Evolutionary conservation across 2,888 invertebrate species (phyloP).

Genomic region (Stenchaetothrips biformis): DNA sequence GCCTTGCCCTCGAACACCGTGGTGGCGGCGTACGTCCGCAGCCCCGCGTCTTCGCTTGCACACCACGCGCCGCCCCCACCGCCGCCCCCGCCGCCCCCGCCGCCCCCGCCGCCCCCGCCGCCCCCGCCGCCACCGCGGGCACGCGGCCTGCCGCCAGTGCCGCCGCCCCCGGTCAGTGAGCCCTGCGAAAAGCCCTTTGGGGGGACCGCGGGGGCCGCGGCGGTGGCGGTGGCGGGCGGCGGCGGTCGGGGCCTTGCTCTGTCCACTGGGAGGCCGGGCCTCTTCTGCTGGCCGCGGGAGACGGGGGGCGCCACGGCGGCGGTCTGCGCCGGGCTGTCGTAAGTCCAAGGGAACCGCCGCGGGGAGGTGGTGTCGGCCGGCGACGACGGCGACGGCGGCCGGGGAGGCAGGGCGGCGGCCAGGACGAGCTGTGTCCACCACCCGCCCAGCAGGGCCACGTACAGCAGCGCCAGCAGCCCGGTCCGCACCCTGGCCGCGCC

Average conservation of each 20-base stretch:
- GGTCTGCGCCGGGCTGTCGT: background rate
- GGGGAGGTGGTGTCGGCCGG: background rate
- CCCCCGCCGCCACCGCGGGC: conserved; percentile 31
- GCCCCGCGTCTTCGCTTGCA: conserved; percentile 52
- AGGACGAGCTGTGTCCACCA: conserved; percentile 1
- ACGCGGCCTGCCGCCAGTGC: conserved; percentile 30
- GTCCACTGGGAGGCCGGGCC: conserved; percentile 14
- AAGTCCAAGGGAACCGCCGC: background rate
- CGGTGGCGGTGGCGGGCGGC: conserved; percentile 29
- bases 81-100: conserved; percentile 26
- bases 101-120: conserved; percentile 26
- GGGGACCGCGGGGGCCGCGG: conserved; percentile 27
- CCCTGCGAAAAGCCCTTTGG: background rate
- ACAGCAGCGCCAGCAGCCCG: background rate
- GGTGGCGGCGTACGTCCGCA: conserved; percentile 59
- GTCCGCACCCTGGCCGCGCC: background rate
- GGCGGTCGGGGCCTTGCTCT: conserved; percentile 30
- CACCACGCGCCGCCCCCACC: conserved; percentile 38
- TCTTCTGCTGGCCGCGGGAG: background rate
- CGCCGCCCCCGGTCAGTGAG: conserved; percentile 30
- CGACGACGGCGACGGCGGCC: background rate
- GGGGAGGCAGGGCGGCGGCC: background rate
- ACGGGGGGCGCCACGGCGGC: background rate
- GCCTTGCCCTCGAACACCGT: conserved; percentile 64
- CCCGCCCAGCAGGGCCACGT: background rate